phyloP scores from a whole-genome alignment of 37 sponge, comb jelly and placozoan species.

The Hormiphora californensis region DNA sequence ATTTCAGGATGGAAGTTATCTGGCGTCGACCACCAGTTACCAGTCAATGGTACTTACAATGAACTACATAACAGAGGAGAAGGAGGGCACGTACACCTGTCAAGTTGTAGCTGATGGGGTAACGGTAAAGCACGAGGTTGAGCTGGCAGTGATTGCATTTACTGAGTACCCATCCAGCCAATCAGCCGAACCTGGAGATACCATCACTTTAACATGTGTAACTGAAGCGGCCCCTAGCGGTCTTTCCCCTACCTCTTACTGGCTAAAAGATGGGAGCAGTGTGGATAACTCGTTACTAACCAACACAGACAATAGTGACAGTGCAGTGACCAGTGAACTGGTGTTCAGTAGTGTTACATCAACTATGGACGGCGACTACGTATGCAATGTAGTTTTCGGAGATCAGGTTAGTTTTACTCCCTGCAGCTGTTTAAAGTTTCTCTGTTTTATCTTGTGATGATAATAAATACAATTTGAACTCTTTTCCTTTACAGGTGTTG shows the following conservation, averaged over 20 bases:
- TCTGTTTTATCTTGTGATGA: no score
- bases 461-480: no score
- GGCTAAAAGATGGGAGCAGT: not conserved
- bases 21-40: not conserved
- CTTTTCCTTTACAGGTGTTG: no score
- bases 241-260: conserved; percentile 19
- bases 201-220: not conserved
- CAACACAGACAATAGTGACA: not conserved
- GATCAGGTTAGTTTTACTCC: no score
- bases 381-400: conserved; percentile 2
- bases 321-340: conserved; percentile 2
- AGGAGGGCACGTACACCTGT: conserved; percentile 22
- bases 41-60: not conserved
- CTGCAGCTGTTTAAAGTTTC: no score
- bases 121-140: not conserved
- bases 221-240: not conserved
- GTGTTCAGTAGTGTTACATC: conserved; percentile 25
- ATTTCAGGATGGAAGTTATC: not conserved
- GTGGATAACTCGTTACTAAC: not conserved
- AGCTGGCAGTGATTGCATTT: not conserved
- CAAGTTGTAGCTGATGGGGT: not conserved
- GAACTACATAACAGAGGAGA: not conserved
- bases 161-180: not conserved
- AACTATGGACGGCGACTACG: conserved; percentile 16
- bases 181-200: not conserved